Conservation (phyloP, 2,113 vertebrate species). For the Nothoprocta perdicaria region DNA sequence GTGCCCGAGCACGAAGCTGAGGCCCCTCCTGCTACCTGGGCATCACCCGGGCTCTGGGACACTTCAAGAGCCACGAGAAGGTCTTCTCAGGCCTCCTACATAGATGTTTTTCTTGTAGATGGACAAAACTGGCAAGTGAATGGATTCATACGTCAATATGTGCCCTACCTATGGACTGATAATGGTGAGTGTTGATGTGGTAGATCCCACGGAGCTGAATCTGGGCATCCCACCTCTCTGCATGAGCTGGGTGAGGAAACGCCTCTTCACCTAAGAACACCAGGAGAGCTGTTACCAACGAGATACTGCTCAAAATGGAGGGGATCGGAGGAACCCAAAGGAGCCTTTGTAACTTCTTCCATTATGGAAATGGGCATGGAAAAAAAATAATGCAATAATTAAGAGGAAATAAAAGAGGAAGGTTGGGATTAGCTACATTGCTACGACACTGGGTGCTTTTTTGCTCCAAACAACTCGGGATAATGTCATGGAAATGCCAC, state of each 20-base stretch:
- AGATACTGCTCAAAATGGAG: background rate
- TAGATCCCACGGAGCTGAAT: background rate
- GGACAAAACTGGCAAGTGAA: background rate
- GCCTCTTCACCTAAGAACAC: rapidly evolving
- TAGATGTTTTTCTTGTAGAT: background rate
- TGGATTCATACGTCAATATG: background rate
- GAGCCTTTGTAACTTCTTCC: background rate
- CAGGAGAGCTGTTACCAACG: background rate
- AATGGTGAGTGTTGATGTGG: background rate
- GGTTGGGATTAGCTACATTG: background rate
- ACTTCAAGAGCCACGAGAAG: background rate
- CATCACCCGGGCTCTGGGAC: too few species aligned
- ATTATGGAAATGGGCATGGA: background rate
- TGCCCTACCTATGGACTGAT: background rate
- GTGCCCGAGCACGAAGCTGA: too few species aligned
- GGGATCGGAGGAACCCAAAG: background rate
- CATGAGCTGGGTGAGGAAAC: too few species aligned
- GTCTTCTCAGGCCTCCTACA: background rate
- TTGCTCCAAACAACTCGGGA: too few species aligned
- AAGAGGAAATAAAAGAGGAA: background rate
- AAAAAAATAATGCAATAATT: background rate
- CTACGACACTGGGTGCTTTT: too few species aligned
- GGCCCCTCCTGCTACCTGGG: too few species aligned
- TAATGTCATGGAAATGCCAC: too few species aligned
- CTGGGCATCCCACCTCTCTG: background rate